Conservation (phyloP, 2,797 vertebrate species). For the Anomalospiza imberbis region DNA sequence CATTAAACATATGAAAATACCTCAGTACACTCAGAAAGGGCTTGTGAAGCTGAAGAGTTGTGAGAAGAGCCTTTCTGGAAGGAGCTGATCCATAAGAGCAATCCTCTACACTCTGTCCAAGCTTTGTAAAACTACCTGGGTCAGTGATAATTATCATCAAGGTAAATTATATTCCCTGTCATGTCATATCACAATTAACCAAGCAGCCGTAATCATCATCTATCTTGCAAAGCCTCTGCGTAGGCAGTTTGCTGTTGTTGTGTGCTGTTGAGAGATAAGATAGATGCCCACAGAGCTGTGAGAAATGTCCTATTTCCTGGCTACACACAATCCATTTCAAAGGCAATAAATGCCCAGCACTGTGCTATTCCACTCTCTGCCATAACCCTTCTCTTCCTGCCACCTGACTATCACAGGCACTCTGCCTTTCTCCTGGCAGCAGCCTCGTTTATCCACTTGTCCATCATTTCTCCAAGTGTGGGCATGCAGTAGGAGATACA, state of each 20-base stretch:
- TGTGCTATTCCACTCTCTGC: not conserved
- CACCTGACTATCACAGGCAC: not conserved
- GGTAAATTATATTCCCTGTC: conserved; percentile 41
- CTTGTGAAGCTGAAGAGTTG: not conserved
- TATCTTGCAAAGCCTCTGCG: not conserved
- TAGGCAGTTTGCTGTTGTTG: not conserved
- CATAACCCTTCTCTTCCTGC: not conserved
- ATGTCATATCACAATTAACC: conserved; percentile 45
- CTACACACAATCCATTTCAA: not conserved
- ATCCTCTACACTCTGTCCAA: not conserved
- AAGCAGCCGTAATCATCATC: conserved; percentile 7
- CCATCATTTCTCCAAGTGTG: not conserved
- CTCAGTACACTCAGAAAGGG: not conserved
- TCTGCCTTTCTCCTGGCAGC: not conserved
- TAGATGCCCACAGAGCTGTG: not conserved
- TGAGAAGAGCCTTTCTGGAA: not conserved
- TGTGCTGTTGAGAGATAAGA: not conserved
- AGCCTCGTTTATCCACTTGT: not conserved
- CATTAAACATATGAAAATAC: not conserved
- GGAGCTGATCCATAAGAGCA: not conserved
- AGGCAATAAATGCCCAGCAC: not conserved
- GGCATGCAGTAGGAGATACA: not conserved
- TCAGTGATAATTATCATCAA: conserved; percentile 48
- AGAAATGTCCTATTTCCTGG: not conserved
- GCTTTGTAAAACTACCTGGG: conserved; percentile 20